Conservation (phyloP, 2,113 vertebrate species). For the Solea senegalensis region DNA sequence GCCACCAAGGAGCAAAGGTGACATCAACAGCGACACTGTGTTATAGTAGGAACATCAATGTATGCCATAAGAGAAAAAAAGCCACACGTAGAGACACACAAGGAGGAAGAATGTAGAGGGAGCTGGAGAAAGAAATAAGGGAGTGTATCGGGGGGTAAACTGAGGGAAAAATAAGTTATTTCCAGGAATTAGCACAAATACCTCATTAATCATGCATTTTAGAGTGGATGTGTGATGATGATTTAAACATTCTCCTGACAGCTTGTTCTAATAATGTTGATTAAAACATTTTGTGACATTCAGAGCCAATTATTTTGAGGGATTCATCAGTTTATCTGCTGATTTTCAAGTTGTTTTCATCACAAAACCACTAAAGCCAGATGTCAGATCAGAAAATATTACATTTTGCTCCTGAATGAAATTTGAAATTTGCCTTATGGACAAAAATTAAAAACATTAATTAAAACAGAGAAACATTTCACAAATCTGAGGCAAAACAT, state of each 20-base stretch:
- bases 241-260: background rate
- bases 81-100: conserved; percentile 11
- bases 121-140: background rate
- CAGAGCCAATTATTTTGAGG: background rate
- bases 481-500: too few relatives aligned
- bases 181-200: conserved; percentile 45
- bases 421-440: too few relatives aligned
- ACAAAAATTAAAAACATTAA: too few relatives aligned
- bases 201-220: conserved; percentile 40
- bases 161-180: conserved; percentile 5
- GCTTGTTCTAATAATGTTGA: background rate
- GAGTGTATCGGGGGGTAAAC: background rate
- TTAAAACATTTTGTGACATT: background rate
- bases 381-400: too few relatives aligned
- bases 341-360: background rate
- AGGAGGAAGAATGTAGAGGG: conserved; percentile 12
- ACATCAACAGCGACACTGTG: conserved; percentile 20
- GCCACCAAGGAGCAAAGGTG: conserved; percentile 38
- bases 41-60: conserved; percentile 15
- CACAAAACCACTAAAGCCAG: too few relatives aligned
- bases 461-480: too few relatives aligned
- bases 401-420: too few relatives aligned
- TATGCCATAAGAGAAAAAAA: conserved; percentile 7
- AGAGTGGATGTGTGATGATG: conserved; percentile 33
- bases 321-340: background rate